Evolutionary conservation across 2,888 invertebrate species (phyloP).

Genomic region (Melanotus villosus): DNA sequence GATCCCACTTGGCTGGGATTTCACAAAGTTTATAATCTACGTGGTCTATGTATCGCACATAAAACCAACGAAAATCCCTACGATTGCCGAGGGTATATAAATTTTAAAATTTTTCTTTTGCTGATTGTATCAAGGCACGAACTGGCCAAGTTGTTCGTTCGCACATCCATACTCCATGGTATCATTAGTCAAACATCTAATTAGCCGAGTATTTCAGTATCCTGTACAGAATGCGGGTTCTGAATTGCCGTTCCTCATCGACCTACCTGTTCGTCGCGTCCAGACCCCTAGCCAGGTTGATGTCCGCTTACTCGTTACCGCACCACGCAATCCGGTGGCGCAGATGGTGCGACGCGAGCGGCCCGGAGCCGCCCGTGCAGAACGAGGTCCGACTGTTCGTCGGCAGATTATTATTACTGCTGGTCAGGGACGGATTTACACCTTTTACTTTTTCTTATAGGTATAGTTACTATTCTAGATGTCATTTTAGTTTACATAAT

Average conservation of each 20-base stretch:
- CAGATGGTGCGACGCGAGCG: slow-evolving; percentile 46
- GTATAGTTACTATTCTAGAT: too few species aligned
- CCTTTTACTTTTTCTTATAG: neutral
- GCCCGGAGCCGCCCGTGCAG: slow-evolving; percentile 37
- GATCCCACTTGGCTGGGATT: too few species aligned
- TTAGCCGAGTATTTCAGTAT: slow-evolving; percentile 28
- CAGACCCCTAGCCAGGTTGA: slow-evolving; percentile 35
- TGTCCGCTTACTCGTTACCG: slow-evolving; percentile 42
- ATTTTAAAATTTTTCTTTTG: too few species aligned
- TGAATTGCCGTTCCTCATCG: slow-evolving; percentile 35
- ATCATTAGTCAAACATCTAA: slow-evolving; percentile 30
- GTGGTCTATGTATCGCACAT: too few species aligned
- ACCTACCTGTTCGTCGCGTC: slow-evolving; percentile 35
- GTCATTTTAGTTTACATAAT: too few species aligned
- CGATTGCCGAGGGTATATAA: too few species aligned
- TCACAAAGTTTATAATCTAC: too few species aligned
- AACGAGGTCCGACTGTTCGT: slow-evolving; percentile 29
- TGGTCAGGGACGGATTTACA: slow-evolving; percentile 21
- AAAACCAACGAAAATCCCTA: too few species aligned
- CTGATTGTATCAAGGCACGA: too few species aligned
- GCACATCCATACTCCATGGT: neutral
- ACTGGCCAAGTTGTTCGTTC: neutral
- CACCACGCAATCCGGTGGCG: slow-evolving; percentile 49
- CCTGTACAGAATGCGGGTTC: slow-evolving; percentile 31
- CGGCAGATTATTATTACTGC: slow-evolving; percentile 29